Evolutionary conservation across 2,113 vertebrate species (phyloP).

Genomic region (Sitta europaea): DNA sequence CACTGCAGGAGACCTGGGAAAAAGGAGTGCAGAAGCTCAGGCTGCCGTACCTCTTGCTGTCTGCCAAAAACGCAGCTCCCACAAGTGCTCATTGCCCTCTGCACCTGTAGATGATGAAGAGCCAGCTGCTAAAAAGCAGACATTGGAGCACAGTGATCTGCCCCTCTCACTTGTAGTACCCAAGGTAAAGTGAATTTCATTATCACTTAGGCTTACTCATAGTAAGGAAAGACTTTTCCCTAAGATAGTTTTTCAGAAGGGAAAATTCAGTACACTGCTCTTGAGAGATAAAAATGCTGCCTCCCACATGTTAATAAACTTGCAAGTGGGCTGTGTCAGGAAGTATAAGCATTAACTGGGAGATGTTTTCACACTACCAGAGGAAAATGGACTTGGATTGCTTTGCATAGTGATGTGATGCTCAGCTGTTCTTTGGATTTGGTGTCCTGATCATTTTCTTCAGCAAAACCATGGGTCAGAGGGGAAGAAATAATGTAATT

Average conservation of each 20-base stretch:
- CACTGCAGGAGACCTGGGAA: not conserved
- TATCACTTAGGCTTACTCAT: not conserved
- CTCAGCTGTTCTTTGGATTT: not conserved
- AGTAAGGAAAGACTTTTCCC: not conserved
- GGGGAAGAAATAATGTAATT: not conserved
- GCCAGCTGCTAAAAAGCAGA: conserved; percentile 63
- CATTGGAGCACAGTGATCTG: conserved; percentile 3
- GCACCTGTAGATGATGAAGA: conserved; percentile 16
- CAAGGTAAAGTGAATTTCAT: conserved; percentile 63
- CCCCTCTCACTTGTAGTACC: conserved; percentile 70
- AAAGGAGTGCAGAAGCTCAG: not conserved
- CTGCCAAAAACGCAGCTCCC: conserved; percentile 56
- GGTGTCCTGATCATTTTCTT: not conserved
- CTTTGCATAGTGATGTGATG: not conserved
- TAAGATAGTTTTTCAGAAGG: not conserved
- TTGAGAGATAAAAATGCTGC: not conserved
- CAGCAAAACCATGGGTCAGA: not conserved
- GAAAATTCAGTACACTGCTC: not conserved
- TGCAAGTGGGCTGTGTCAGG: not conserved
- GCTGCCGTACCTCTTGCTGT: not conserved
- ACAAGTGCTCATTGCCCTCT: not conserved
- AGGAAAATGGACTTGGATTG: not conserved
- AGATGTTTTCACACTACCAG: not conserved
- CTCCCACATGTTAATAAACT: not conserved
- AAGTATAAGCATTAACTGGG: not conserved